Evolutionary conservation across 2,113 vertebrate species (phyloP), one percentile per base, ranked within the genome.

Genomic region (Vireo altiloquus): DNA sequence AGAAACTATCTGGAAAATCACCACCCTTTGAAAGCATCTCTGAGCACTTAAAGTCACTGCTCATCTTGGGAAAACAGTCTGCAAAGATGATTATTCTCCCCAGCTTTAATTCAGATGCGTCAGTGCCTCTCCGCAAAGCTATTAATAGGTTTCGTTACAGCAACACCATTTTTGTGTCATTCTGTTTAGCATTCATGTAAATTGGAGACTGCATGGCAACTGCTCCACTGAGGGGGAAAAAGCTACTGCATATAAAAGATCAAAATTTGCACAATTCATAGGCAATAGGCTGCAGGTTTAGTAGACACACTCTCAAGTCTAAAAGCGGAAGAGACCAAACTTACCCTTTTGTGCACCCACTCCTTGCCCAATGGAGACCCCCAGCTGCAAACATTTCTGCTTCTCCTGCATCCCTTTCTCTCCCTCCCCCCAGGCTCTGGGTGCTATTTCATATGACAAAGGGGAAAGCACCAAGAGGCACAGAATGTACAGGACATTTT

Each of bases 81-180:
- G 89, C 56, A 81, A 65, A 82, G 84, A 72, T 28, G 79, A 78
- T 91, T 42, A 47, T 71, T 76, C 85, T 93, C 60, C 35, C 64
- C 60, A 56, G 92, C 65, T 91, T 91, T 64, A 92, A 94, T 78
- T 86, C 86, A 44, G 91, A 81, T 94, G 95, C 46, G 57, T 81
- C 95, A 97, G 76, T 71, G 89, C 86, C 89, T 63, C 94, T 92
- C 86, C 0, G 44, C 91, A 93, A 84, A 68, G 91, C 94, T 96
- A 96, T 96, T 96, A 95, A 97, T 96, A 95, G 94, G 60, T 44
- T 97, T 92, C 0, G 2, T 83, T 81, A 87, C 69, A 92, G 94
- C 92, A 94, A 76, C 8, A 10, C 64, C 83, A 50, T 77, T 94
- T 96, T 54, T 83, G 71, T 95, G 91, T 65, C 90, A 63, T 70